A percentile compares a stretch with the other conserved stretches of the same genome.
Evolutionary conservation across 2,113 vertebrate species (phyloP).

Genomic region (Chiloscyllium plagiosum): DNA sequence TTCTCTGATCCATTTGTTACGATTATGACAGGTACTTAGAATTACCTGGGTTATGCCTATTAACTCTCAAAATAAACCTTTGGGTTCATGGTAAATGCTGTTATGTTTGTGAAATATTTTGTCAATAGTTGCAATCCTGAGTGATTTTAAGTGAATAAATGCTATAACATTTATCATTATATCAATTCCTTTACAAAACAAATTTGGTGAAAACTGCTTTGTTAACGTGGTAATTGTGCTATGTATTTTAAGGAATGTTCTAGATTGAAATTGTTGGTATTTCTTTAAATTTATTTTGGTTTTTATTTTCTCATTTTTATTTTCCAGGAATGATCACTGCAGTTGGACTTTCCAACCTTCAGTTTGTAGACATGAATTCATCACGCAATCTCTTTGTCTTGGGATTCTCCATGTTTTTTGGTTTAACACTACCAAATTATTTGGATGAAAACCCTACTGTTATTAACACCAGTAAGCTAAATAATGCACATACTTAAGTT

Average conservation of each 20-base stretch:
- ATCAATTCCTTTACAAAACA: neutral
- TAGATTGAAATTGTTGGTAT: neutral
- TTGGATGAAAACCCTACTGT: constrained; percentile 70
- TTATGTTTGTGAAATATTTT: neutral
- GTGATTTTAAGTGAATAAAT: neutral
- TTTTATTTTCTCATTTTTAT: neutral
- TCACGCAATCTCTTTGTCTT: constrained; percentile 92
- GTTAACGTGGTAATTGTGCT: neutral
- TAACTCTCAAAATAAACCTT: neutral
- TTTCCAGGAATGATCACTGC: constrained; percentile 90
- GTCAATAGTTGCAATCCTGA: neutral
- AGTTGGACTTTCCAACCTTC: constrained; percentile 89
- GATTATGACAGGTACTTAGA: neutral
- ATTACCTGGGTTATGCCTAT: neutral
- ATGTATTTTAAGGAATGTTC: neutral
- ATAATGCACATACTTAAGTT: neutral
- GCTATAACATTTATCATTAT: neutral
- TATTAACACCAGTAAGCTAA: constrained; percentile 74
- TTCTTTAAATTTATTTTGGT: neutral
- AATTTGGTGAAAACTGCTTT: neutral
- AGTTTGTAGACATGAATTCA: constrained; percentile 92
- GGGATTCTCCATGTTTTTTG: constrained; percentile 91
- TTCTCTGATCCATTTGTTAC: neutral
- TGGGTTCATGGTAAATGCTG: neutral
- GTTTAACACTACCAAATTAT: constrained; percentile 80